Evolutionary conservation across 35 echinoderm and acorn worm species (phyloP).

Genomic region (Stichopus chloronotus): DNA sequence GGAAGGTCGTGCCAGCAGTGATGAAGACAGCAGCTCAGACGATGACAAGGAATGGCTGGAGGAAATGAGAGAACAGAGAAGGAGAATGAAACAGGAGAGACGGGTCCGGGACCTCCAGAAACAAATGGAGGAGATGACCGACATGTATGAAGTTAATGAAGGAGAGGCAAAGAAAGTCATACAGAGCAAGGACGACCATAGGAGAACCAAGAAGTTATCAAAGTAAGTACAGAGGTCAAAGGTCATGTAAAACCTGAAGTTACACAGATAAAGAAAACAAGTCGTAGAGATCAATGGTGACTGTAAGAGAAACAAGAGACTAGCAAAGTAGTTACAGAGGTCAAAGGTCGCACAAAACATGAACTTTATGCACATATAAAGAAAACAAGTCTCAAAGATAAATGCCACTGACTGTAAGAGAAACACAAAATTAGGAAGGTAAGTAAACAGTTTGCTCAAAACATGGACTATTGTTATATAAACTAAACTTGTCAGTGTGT

Average conservation of each 20-base stretch:
- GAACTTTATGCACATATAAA: slow-evolving; percentile 80
- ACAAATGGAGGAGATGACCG: slow-evolving; percentile 19
- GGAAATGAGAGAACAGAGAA: slow-evolving; percentile 80
- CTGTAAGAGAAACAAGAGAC: slow-evolving; percentile 17
- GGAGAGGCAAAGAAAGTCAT: slow-evolving; percentile 66
- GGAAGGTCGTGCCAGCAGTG: slow-evolving; percentile 75
- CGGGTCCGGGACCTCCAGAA: not conserved
- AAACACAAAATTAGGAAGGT: slow-evolving; percentile 47
- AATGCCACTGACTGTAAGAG: slow-evolving; percentile 43
- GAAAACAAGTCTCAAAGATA: slow-evolving; percentile 5
- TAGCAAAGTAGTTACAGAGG: not conserved
- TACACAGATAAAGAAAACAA: not conserved
- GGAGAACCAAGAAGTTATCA: slow-evolving; percentile 55
- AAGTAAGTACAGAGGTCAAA: not conserved
- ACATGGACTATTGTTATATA: no score
- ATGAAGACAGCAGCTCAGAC: slow-evolving; percentile 81
- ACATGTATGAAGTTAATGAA: slow-evolving; percentile 82
- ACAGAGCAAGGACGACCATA: slow-evolving; percentile 30
- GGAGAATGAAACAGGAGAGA: slow-evolving; percentile 66
- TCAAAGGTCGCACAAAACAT: no score
- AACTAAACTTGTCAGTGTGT: no score
- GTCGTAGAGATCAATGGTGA: not conserved
- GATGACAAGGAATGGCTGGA: slow-evolving; percentile 82
- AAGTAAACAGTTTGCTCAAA: no score
- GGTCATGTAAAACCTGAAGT: not conserved